phyloP scores from a whole-genome alignment of 2,797 vertebrate genomes.

The Alca torda region DNA sequence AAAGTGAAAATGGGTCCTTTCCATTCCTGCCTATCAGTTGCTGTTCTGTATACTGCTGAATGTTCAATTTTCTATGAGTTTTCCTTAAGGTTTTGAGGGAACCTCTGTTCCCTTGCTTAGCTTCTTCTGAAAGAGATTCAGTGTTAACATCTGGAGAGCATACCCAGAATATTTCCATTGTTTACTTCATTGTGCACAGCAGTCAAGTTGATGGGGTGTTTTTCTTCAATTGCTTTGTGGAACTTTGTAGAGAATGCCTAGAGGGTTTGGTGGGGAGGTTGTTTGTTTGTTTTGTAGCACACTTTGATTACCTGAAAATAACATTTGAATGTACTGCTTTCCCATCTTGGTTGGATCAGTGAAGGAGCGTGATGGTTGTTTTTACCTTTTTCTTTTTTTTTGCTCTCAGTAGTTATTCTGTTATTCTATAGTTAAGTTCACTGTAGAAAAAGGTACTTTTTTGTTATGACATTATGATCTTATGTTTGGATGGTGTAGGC shows the following conservation, averaged over 20 bases:
- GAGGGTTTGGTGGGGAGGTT: neutral
- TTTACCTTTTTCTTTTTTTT: neutral
- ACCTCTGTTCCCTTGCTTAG: neutral
- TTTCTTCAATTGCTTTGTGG: neutral
- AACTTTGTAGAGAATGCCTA: neutral
- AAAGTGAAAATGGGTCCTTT: neutral
- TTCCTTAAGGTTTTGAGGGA: neutral
- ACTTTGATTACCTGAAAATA: neutral
- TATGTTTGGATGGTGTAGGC: neutral
- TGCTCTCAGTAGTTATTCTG: neutral
- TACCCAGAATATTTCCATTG: neutral
- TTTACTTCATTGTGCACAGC: neutral
- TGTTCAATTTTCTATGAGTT: neutral
- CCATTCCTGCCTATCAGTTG: neutral
- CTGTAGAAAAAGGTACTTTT: neutral
- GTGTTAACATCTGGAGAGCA: neutral
- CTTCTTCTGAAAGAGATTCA: neutral
- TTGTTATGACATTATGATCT: neutral
- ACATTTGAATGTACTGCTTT: neutral
- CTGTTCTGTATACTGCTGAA: neutral
- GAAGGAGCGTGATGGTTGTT: neutral
- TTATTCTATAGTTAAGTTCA: neutral
- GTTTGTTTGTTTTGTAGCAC: neutral
- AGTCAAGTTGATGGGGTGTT: accelerated
- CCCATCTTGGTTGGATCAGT: neutral